Percentiles rank a stretch among this genome's conserved stretches.
Evolutionary conservation across 23 tunicate genomes (phyloP).

Genomic region (Styela plicata): DNA sequence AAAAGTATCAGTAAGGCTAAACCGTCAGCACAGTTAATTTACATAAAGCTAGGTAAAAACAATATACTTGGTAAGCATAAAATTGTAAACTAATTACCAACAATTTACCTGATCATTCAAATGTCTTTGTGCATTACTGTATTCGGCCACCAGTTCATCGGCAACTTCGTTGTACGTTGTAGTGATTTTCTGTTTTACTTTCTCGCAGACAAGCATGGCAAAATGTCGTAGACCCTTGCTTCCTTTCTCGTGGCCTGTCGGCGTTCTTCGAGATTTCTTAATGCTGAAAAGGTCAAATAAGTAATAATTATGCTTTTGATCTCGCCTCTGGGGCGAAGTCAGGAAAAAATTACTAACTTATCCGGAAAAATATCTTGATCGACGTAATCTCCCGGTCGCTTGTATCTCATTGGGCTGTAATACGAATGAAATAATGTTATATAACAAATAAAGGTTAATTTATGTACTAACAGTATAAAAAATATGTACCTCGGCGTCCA

Average conservation of each 20-base stretch:
- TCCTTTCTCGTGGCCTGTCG: conserved; percentile 66
- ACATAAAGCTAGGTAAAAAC: no score
- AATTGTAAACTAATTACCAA: no score
- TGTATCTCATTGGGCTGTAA: conserved; percentile 33
- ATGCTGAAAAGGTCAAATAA: neutral
- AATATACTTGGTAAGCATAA: no score
- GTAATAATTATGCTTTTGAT: neutral
- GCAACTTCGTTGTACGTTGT: conserved; percentile 99
- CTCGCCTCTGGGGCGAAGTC: neutral
- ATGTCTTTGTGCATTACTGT: conserved; percentile 59
- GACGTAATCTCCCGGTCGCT: conserved; percentile 42
- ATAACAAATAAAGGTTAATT: neutral
- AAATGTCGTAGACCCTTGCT: conserved; percentile 91
- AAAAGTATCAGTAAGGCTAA: no score
- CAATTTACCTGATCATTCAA: conserved; percentile 39
- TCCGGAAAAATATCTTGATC: conserved; percentile 38
- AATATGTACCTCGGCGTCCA: conserved; percentile 51
- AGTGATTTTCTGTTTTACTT: conserved; percentile 90
- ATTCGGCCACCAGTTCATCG: conserved; percentile 93
- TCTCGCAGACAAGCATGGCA: conserved; percentile 98
- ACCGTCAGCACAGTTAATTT: no score
- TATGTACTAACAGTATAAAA: neutral
- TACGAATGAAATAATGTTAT: neutral
- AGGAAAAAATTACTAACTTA: conserved; percentile 32
- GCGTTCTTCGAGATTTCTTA: conserved; percentile 44